A percentile compares a stretch with the other conserved stretches of the same genome.
Conservation (phyloP, 2,797 vertebrate species). For the Stomatorhinus walkeri region DNA sequence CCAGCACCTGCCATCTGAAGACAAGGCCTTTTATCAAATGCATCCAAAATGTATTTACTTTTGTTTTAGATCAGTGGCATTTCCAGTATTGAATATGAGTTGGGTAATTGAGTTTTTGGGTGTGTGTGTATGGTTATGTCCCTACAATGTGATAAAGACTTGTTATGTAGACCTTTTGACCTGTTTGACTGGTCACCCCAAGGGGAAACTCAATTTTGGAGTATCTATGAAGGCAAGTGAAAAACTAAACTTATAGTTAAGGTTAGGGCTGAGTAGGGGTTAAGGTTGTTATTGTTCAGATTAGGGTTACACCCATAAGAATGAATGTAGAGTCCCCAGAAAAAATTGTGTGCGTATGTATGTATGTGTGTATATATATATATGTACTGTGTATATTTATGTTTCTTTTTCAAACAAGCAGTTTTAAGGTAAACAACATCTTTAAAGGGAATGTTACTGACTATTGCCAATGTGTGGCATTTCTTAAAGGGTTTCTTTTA, state of each 20-base stretch:
- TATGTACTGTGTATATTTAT: background rate
- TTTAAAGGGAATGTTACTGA: background rate
- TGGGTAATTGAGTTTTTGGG: background rate
- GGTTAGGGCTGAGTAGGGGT: background rate
- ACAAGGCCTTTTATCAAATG: background rate
- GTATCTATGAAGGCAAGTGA: background rate
- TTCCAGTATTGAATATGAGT: background rate
- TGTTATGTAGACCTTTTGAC: background rate
- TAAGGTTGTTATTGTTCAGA: background rate
- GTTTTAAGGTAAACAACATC: background rate
- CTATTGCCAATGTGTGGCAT: background rate
- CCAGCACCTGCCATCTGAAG: background rate
- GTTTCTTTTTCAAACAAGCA: background rate
- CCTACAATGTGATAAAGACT: background rate
- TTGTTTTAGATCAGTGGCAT: background rate
- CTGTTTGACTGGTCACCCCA: background rate
- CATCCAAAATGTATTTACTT: background rate
- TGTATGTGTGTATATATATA: background rate
- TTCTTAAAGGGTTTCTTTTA: conserved; percentile 29
- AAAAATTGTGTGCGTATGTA: background rate
- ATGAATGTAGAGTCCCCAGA: background rate
- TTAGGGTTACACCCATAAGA: background rate
- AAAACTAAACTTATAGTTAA: background rate
- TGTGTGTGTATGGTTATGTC: background rate
- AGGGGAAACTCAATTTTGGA: background rate